phyloP scores from a whole-genome alignment of 2,113 vertebrate species.

The Amphilophus citrinellus region DNA sequence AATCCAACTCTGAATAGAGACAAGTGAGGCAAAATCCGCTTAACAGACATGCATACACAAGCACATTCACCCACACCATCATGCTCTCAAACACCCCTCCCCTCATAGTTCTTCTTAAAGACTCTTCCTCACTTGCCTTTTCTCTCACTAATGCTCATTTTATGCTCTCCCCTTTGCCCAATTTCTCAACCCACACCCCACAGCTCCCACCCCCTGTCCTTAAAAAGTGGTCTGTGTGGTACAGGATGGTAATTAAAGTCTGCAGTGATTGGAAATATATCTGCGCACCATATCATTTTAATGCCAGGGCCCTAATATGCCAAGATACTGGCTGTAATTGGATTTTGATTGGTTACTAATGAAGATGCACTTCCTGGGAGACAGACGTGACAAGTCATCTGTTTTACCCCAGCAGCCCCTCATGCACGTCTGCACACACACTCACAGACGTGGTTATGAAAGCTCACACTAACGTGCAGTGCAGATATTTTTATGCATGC shows the following conservation, averaged over 20 bases:
- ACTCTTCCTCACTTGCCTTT: conserved; percentile 7
- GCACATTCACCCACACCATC: conserved; percentile 13
- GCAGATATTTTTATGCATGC: not conserved
- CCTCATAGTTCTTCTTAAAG: not conserved
- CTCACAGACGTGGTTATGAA: conserved; percentile 29
- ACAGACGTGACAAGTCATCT: conserved; percentile 79
- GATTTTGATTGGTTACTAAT: conserved; percentile 86
- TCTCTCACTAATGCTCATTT: conserved; percentile 26
- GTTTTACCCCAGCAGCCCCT: conserved; percentile 56
- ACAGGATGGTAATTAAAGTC: conserved; percentile 78
- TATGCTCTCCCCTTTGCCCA: not conserved
- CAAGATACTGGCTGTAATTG: conserved; percentile 82
- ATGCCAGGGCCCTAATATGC: conserved; percentile 79
- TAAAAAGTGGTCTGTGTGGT: conserved; percentile 53
- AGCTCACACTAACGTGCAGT: not conserved
- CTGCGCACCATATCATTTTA: conserved; percentile 79
- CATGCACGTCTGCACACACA: not conserved
- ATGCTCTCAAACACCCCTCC: not conserved
- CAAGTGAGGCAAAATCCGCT: conserved; percentile 25
- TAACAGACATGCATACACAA: not conserved
- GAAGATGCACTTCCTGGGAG: conserved; percentile 81
- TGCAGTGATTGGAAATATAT: conserved; percentile 82
- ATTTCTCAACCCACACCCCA: not conserved
- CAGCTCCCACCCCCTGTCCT: conserved; percentile 19
- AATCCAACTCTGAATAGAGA: conserved; percentile 38